phyloP scores from a whole-genome alignment of 2,797 vertebrate genomes.

The Harpagifer antarcticus region DNA sequence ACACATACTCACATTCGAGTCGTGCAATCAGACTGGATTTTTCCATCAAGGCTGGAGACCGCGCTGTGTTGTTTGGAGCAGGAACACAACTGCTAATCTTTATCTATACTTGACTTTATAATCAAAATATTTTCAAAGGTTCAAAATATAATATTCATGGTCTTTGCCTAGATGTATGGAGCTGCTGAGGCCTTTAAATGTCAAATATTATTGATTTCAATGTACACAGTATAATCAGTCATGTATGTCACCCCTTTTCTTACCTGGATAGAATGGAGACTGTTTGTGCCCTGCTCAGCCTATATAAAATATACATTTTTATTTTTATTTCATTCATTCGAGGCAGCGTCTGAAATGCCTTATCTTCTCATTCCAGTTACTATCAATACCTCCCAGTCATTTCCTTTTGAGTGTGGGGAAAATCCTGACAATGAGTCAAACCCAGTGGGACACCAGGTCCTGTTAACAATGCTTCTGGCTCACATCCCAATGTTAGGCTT shows the following conservation, averaged over 20 bases:
- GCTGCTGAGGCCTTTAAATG: constrained; percentile 24
- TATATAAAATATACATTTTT: constrained; percentile 17
- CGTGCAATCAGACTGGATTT: not conserved
- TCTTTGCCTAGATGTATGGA: not conserved
- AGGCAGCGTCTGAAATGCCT: constrained; percentile 17
- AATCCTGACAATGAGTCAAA: constrained; percentile 53
- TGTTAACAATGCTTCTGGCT: constrained; percentile 61
- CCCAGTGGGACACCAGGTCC: constrained; percentile 45
- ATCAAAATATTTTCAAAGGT: not conserved
- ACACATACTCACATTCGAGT: too few species aligned
- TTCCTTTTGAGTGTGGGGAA: constrained; percentile 52
- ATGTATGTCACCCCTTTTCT: not conserved
- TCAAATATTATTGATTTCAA: not conserved
- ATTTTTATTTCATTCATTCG: constrained; percentile 39
- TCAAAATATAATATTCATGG: constrained; percentile 5
- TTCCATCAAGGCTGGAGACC: constrained; percentile 14
- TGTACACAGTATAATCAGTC: not conserved
- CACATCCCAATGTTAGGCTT: constrained; percentile 37
- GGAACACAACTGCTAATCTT: constrained; percentile 34
- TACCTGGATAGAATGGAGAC: not conserved
- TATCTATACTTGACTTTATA: not conserved
- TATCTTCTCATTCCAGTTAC: constrained; percentile 50
- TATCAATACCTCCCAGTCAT: constrained; percentile 35
- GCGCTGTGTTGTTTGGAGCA: constrained; percentile 26
- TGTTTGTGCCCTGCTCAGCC: not conserved